These are phyloP conservation scores for Tetropium fuscum DNA, from an alignment of 2,888 invertebrate genomes.

Conservation along the genomic window DNA sequence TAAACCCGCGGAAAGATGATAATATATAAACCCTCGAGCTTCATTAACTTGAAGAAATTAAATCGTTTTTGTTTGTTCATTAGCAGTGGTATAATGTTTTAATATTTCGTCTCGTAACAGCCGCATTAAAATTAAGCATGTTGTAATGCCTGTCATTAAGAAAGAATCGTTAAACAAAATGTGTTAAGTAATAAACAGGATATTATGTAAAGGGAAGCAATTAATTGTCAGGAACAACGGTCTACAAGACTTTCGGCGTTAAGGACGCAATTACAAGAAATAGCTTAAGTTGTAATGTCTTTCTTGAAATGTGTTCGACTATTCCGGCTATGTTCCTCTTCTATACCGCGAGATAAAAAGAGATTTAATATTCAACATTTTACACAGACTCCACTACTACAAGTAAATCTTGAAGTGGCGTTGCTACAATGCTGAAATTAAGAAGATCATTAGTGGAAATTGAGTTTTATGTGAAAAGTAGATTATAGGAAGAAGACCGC, in stretches of 20 bases:
- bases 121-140: constrained; percentile 46
- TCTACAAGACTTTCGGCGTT: constrained; percentile 23
- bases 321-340: constrained; percentile 10
- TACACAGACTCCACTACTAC: background rate
- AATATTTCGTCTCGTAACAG: constrained; percentile 16
- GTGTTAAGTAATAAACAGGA: constrained; percentile 46
- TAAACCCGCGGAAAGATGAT: no score
- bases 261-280: constrained; percentile 27
- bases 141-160: constrained; percentile 47
- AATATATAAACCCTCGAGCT: no score
- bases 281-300: constrained; percentile 30
- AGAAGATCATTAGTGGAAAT: background rate
- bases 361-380: constrained; percentile 4
- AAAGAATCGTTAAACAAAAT: constrained; percentile 46
- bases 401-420: background rate
- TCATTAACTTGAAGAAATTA: constrained; percentile 36
- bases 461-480: background rate
- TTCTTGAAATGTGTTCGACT: constrained; percentile 19
- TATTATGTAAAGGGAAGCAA: constrained; percentile 41
- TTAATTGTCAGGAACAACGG: constrained; percentile 35
- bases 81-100: constrained; percentile 18
- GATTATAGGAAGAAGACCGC: background rate
- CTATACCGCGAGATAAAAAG: background rate
- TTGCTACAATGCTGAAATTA: background rate
- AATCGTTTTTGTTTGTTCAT: constrained; percentile 30